Base-by-base conservation (phyloP, 2,797 vertebrate species). In the Acanthurus leucopareius region DNA sequence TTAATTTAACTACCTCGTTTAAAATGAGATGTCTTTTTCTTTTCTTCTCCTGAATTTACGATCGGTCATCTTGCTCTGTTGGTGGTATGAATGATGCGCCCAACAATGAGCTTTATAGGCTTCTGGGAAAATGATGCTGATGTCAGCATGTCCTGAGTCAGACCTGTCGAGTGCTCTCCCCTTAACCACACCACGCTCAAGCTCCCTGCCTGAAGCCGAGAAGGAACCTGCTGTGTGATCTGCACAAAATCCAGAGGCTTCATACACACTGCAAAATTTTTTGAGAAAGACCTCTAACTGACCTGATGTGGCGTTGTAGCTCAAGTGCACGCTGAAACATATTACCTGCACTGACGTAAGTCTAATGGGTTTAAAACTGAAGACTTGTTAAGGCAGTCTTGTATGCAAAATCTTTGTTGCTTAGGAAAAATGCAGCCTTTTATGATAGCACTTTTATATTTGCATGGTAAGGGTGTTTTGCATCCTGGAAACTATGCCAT, bases 101-200 rank as follows among this genome's bases (percentile, higher is more conserved):
- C 74, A 82, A 87, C 85, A 79, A 86, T 66, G 64, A 87, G 82
- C 90, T 86, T 89, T 83, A 80, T 75, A 56, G 80, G 87, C 86
- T 90, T 93, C 90, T 92, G 87, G 84, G 91, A 91, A 92, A 91
- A 90, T 73, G 70, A 75, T 91, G 91, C 92, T 93, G 87, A 92
- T 87, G 82, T 94, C 93, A 91, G 91, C 92, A 89, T 48, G 82
- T 92, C 86, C 89, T 89, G 88, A 92, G 69, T 86, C 86, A 92
- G 90, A 90, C 84, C 85, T 85, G 90, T 91, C 89, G 35, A 81
- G 84, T 64, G 75, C 77, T 78, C 75, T 38, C 66, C 65, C 59
- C 71, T 57, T n/a, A 57, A 72, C 73, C 68, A 51, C 20, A 16
- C 60, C 35, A 13, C 17, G 16, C 75, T 72, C 35, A 11, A 57